Percentiles rank a stretch among this genome's conserved stretches.
Evolutionary conservation across 1,140 invertebrate genomes (phyloP).

Genomic region (Lepidostoma basale): DNA sequence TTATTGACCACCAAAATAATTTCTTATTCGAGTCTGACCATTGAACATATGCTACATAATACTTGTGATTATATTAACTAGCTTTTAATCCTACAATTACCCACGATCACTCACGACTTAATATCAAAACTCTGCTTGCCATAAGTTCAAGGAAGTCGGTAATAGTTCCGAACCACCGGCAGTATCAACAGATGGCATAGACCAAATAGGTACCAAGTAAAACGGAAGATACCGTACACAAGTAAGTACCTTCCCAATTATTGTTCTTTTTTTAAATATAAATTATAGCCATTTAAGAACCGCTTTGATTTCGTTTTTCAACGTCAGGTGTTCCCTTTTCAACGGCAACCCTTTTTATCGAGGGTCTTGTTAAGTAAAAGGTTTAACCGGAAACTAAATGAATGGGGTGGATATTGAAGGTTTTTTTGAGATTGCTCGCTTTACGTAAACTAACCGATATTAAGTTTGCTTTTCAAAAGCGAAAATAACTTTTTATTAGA

Average conservation of each 20-base stretch:
- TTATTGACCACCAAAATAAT: too few relatives aligned
- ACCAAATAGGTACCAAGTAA: background rate
- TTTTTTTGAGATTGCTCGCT: background rate
- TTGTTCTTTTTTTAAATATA: slow-evolving; percentile 8
- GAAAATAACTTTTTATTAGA: slow-evolving; percentile 2
- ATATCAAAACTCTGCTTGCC: slow-evolving; percentile 3
- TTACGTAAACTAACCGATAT: slow-evolving; percentile 16
- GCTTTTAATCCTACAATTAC: slow-evolving; percentile 1
- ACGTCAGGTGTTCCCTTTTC: slow-evolving; percentile 14
- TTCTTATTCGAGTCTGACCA: background rate
- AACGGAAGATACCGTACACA: too few relatives aligned
- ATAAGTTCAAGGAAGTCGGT: slow-evolving; percentile 1
- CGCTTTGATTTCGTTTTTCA: slow-evolving; percentile 13
- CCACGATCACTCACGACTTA: slow-evolving; percentile 7
- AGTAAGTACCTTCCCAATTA: background rate
- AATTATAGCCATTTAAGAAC: background rate
- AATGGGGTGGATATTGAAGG: background rate
- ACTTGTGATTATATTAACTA: background rate
- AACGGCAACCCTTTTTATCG: background rate
- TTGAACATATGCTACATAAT: background rate
- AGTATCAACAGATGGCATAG: slow-evolving; percentile 6
- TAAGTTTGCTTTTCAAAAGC: slow-evolving; percentile 6
- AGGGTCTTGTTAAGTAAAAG: background rate
- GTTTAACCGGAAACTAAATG: background rate
- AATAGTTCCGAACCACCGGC: background rate